Base-by-base conservation (phyloP, 2,113 vertebrate species). In the Riparia riparia region DNA sequence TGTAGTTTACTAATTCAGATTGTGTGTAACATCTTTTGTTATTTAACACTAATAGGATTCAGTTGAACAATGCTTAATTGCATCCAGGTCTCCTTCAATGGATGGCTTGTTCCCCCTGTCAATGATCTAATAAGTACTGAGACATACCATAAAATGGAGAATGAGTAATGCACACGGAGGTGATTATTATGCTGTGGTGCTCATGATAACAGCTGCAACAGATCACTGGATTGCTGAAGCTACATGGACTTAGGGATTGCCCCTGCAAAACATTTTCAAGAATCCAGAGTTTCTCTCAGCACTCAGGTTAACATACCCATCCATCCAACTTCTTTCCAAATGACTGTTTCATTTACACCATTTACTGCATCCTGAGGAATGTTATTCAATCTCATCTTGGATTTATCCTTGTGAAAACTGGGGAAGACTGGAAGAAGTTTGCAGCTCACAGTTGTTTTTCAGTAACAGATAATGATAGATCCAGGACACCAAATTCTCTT, bases 171-270 rank as follows among this genome's bases (percentile, higher is more conserved):
- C 71, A 90, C 69, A 91, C 32, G 4, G 95, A 96, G 95, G 95
- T 97, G 96, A 88, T 95, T 96, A 93, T 90, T 72, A 45, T 74
- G 58, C 80, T 26, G 32, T 57, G 57, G 57, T 34, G 60, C 80
- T 96, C 87, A 60, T 83, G 79, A 83, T 81, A 97, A 95, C 92
- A 98, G 97, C 95, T 97, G 96, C 95, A 97, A 97, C 34, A 96
- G 76, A 97, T 97, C 91, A 94, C 34, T 19, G 70, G 90, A 93
- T 91, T 95, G 93, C 58, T 81, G 65, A 86, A 86, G 51, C 34
- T 92, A 94, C 90, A 90, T n/a, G 76, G 90, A 95, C 71, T 97
- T 88, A 76, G 73, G 90, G 87, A 94, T 82, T 92, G 83, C 60
- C 82, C 82, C 80, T 84, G 93, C 29, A 94, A 76, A 84, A 90